Evolutionary conservation across 1,140 invertebrate species (phyloP), one percentile per base, ranked within the genome.

Genomic region (Leucophenga varia): DNA sequence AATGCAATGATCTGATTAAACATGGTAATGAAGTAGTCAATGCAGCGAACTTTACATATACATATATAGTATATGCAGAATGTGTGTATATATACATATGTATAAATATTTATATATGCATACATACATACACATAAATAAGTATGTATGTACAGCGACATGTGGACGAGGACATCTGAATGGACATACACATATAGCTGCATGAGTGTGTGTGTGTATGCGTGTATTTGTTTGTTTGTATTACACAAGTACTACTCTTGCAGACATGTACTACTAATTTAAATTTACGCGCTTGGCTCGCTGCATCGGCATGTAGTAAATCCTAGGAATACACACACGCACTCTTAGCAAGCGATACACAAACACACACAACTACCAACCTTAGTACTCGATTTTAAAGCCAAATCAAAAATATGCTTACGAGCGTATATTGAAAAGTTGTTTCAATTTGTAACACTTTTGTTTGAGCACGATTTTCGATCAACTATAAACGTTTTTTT

Each of bases 11-110:
- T 68, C 64, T 68, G 64, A 68, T 68, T 68, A 69, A 69, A 68
- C 64, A 69, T 69, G 64, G 64, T 69, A 69, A 69, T 69, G 60
- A 69, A 70, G 61, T 70, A 70, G 65, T 64, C 61, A 70, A 70
- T 65, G 59, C 65, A 61, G 65, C n/a, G n/a, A n/a, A n/a, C n/a
- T n/a, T n/a, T n/a, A n/a, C n/a, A n/a, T n/a, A n/a, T n/a, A n/a
- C n/a, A n/a, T n/a, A n/a, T n/a, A n/a, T n/a, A n/a, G n/a, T n/a
- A n/a, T n/a, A n/a, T 65, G 59, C 59, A 67, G n/a, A n/a, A 59
- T 50, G 51, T 67, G 53, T n/a, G n/a, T n/a, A n/a, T n/a, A n/a
- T n/a, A n/a, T n/a, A 59, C 63, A 63, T 65, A 67, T 65, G 59
- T 53, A 59, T 65, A 61, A 65, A 67, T 65, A 59, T 51, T 57